Evolutionary conservation across 1,140 invertebrate species (phyloP), one percentile per base, ranked within the genome.

Genomic region (Lepidurus arcticus): DNA sequence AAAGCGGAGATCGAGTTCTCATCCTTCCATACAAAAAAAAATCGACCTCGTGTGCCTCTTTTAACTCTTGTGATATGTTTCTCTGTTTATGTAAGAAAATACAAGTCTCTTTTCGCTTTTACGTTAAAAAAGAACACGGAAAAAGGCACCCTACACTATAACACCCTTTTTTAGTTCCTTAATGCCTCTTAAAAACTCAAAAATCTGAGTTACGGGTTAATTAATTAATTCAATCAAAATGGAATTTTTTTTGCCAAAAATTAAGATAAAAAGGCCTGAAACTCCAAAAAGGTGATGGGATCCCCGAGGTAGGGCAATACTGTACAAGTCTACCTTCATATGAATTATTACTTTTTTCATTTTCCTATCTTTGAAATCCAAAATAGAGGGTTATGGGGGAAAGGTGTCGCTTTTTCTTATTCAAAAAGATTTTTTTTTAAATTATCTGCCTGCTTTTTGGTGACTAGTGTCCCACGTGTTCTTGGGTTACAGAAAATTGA

Each of bases 61-160:
- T 21, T 13, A 65, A 65, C 53, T n/a, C 53, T n/a, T 65, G 53
- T 65, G 53, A 65, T 65, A 65, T 65, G 53, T 65, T 65, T 65
- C 21, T 21, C 53, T 65, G 16, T 65, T 65, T 65, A 0, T 11
- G 53, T 65, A 65, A 65, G 53, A 65, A 65, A 65, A 65, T 65
- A 65, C 53, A 65, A 65, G 53, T 65, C 21, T 16, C 53, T 65
- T 16, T 65, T 16, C 21, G 6, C 21, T 9, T 21, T 65, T 7
- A 21, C 13, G 16, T 16, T 7, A 65, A 13, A 16, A 65, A 65
- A 21, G 8, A 65, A 65, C 53, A 65, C 53, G 53, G 13, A 65
- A 34, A 13, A 65, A 65, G 53, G 53, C 53, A 65, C 53, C n/a
- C 53, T n/a, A 65, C 53, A 34, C 34, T 34, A 4, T 34, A n/a